phyloP scores from a whole-genome alignment of 2,888 invertebrate species.

The Andrena bicolor region DNA sequence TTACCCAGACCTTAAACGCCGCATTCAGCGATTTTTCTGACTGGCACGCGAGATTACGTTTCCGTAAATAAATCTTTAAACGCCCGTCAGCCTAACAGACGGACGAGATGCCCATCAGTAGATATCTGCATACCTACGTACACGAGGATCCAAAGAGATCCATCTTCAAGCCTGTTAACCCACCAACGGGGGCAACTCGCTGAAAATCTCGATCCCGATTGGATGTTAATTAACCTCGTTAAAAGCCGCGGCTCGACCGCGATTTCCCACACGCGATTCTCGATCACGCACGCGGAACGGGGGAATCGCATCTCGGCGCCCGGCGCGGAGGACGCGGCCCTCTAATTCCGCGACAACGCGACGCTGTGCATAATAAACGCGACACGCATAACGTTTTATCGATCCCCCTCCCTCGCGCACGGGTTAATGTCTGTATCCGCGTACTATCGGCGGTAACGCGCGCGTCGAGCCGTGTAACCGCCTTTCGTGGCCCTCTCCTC shows the following conservation, averaged over 20 bases:
- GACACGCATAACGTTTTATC: slow-evolving; percentile 67
- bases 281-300: slow-evolving; percentile 18
- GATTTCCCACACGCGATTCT: slow-evolving; percentile 31
- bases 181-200: background rate
- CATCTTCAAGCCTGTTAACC: background rate
- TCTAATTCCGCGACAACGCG: slow-evolving; percentile 64
- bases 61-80: slow-evolving; percentile 4
- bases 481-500: slow-evolving; percentile 32
- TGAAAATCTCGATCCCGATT: slow-evolving; percentile 24
- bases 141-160: too few relatives aligned
- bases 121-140: too few relatives aligned
- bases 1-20: slow-evolving; percentile 50
- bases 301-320: slow-evolving; percentile 12
- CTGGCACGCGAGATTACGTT: background rate
- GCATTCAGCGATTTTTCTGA: slow-evolving; percentile 15
- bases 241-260: slow-evolving; percentile 10
- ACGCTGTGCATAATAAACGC: slow-evolving; percentile 65
- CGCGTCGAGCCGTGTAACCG: slow-evolving; percentile 38
- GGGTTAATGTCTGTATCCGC: slow-evolving; percentile 58
- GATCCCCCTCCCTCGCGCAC: slow-evolving; percentile 24
- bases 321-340: slow-evolving; percentile 1
- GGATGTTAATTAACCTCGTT: slow-evolving; percentile 40
- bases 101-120: too few relatives aligned
- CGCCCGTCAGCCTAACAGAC: too few relatives aligned
- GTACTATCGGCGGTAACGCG: slow-evolving; percentile 51